phyloP scores from a whole-genome alignment of 2,888 invertebrate species.

The Agrochola lychnidis region DNA sequence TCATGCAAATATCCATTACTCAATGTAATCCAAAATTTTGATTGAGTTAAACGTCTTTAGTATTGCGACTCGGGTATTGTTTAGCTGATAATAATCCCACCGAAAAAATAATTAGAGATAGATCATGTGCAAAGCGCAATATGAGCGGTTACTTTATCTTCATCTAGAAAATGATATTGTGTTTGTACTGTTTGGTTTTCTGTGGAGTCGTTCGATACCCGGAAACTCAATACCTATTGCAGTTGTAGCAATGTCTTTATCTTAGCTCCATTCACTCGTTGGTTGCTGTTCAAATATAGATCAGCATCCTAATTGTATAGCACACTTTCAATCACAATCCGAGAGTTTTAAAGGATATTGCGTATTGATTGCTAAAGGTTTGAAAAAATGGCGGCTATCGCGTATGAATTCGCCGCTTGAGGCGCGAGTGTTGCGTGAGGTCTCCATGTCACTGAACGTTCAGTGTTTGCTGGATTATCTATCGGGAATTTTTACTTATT shows the following conservation, averaged over 20 bases:
- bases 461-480: too few relatives aligned
- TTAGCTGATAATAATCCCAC: background rate
- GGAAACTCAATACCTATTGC: background rate
- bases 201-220: conserved; percentile 1
- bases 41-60: conserved; percentile 24
- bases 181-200: conserved; percentile 9
- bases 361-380: too few relatives aligned
- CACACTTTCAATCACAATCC: too few relatives aligned
- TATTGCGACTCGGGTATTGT: conserved; percentile 17
- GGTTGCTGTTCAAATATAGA: background rate
- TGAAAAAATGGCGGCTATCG: background rate
- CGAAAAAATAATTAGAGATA: background rate
- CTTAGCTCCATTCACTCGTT: conserved; percentile 23
- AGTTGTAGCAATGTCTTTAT: conserved; percentile 7
- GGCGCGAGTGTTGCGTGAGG: background rate
- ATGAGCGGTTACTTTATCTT: background rate
- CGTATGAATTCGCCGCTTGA: background rate
- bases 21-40: conserved; percentile 22
- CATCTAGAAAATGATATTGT: background rate
- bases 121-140: background rate
- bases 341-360: too few relatives aligned
- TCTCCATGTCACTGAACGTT: background rate
- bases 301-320: background rate
- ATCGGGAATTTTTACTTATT: background rate
- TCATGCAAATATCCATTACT: conserved; percentile 38